A percentile compares a stretch with the other conserved stretches of the same genome.
phyloP scores from a whole-genome alignment of 2,113 vertebrate genomes.

The Cinclus mexicanus region DNA sequence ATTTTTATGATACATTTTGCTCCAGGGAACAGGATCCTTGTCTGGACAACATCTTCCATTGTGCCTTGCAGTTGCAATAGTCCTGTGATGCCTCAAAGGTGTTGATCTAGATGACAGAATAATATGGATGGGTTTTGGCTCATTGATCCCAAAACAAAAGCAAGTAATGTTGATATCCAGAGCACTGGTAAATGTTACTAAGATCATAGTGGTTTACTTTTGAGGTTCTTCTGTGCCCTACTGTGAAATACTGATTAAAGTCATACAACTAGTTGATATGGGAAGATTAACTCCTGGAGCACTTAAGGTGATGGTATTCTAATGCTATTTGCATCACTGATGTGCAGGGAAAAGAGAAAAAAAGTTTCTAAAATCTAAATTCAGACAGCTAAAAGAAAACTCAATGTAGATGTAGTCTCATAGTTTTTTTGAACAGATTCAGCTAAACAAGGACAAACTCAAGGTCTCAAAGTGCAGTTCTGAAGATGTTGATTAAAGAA shows the following conservation, averaged over 20 bases:
- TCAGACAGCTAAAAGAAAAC: background rate
- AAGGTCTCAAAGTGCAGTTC: background rate
- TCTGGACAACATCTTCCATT: background rate
- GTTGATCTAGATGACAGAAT: background rate
- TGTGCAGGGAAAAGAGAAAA: background rate
- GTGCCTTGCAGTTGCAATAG: background rate
- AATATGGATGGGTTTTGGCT: background rate
- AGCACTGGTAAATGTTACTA: background rate
- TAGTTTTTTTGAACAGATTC: background rate
- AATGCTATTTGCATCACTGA: background rate
- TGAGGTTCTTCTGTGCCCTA: background rate
- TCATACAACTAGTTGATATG: background rate
- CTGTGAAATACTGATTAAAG: background rate
- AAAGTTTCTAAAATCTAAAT: background rate
- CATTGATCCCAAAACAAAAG: background rate
- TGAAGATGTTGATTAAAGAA: background rate
- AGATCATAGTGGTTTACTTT: background rate
- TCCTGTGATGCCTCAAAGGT: background rate
- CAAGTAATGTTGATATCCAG: background rate
- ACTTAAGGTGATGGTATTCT: background rate
- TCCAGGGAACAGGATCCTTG: background rate
- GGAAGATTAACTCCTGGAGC: background rate
- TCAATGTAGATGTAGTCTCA: fast-evolving
- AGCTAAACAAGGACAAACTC: background rate
- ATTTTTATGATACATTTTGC: background rate